Evolutionary conservation across 2,888 invertebrate genomes (phyloP).

Genomic region (Microctonus aethiopoides): DNA sequence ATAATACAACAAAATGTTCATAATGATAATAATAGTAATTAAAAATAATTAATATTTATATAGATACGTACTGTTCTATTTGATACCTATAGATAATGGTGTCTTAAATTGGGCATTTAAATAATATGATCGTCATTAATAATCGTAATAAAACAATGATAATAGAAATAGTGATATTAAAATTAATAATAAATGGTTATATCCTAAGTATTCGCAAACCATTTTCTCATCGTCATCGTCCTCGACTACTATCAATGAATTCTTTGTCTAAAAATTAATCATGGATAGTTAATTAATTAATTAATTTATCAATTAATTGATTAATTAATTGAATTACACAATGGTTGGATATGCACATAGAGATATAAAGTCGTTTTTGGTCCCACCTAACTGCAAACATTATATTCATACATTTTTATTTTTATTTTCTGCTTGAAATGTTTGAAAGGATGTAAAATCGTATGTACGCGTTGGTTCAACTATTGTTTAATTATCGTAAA

Average conservation of each 20-base stretch:
- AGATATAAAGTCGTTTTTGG: constrained; percentile 68
- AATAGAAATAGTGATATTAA: constrained; percentile 45
- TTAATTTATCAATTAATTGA: constrained; percentile 66
- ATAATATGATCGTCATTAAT: constrained; percentile 58
- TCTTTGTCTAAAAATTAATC: constrained; percentile 61
- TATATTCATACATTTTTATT: constrained; percentile 63
- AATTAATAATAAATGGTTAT: constrained; percentile 36
- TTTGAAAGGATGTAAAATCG: constrained; percentile 27
- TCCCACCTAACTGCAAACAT: constrained; percentile 68
- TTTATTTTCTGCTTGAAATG: constrained; percentile 28
- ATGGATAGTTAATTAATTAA: constrained; percentile 65
- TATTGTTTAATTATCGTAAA: constrained; percentile 18
- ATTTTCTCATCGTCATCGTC: constrained; percentile 56
- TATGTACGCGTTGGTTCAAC: constrained; percentile 30
- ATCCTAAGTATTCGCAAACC: constrained; percentile 60
- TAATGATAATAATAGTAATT: constrained; percentile 62
- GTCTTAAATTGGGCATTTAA: constrained; percentile 64
- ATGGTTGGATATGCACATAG: constrained; percentile 67
- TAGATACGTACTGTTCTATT: constrained; percentile 64
- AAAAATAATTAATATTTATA: constrained; percentile 65
- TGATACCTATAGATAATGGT: constrained; percentile 63
- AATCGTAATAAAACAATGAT: constrained; percentile 57
- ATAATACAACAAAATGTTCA: constrained; percentile 68
- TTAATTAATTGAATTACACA: constrained; percentile 67
- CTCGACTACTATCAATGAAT: constrained; percentile 59